These are phyloP conservation scores for Drosophila nr. perissopoda DNA, from an alignment of 2,888 invertebrate species.

Conservation along the genomic window DNA sequence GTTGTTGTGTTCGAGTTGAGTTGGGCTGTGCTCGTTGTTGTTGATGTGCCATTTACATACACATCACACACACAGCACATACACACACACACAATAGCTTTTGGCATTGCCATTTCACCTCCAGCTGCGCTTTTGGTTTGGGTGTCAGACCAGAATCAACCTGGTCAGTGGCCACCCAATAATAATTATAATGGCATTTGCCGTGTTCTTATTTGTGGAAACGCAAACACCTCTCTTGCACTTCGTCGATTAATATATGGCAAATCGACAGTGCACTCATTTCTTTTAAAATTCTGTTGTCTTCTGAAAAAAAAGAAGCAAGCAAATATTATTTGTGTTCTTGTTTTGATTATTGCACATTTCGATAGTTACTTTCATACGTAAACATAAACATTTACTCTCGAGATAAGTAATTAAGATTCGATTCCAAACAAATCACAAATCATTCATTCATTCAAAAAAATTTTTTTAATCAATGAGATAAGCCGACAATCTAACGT, in stretches of 20 bases:
- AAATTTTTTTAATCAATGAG: neutral
- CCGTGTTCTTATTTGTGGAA: neutral
- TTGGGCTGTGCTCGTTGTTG: slow-evolving; percentile 26
- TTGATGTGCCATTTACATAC: slow-evolving; percentile 48
- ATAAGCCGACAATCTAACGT: neutral
- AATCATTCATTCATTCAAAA: neutral
- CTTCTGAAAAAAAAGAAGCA: neutral
- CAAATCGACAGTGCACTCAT: neutral
- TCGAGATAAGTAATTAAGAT: neutral
- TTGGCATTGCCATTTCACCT: slow-evolving; percentile 29
- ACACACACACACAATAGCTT: neutral
- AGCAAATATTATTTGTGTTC: neutral
- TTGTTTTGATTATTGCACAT: neutral
- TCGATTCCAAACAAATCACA: neutral
- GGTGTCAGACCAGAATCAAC: neutral
- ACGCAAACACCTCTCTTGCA: neutral
- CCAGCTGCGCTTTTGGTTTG: slow-evolving; percentile 7
- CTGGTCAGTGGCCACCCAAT: slow-evolving; percentile 23
- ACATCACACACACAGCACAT: slow-evolving; percentile 1
- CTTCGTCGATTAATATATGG: neutral
- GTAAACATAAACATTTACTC: neutral
- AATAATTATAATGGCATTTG: neutral
- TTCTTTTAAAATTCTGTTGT: neutral
- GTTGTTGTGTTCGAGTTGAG: slow-evolving; percentile 19
- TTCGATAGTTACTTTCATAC: neutral